Percentiles rank a stretch among this genome's conserved stretches.
These are phyloP conservation scores for Apoda limacodes DNA, from an alignment of 2,888 invertebrate species.

Conservation along the genomic window DNA sequence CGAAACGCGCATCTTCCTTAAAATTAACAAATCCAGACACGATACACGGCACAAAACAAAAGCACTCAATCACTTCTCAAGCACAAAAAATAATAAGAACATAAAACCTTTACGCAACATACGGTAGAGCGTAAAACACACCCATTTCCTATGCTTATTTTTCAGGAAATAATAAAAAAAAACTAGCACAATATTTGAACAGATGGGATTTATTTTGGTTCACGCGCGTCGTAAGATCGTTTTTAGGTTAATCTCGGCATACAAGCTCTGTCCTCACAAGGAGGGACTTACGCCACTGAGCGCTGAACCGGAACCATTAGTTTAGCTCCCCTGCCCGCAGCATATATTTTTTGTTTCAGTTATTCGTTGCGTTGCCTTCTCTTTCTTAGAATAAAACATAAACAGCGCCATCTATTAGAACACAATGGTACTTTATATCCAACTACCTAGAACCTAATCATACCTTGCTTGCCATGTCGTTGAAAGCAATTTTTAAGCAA, in stretches of 20 bases:
- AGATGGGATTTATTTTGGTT: constrained; percentile 64
- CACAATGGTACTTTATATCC: no score
- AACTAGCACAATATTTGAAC: constrained; percentile 62
- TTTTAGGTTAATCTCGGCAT: constrained; percentile 11
- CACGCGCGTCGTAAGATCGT: constrained; percentile 41
- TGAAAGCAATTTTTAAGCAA: no score
- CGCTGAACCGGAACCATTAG: constrained; percentile 41
- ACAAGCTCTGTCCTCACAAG: constrained; percentile 24
- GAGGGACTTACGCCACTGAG: constrained; percentile 43
- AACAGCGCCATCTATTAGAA: constrained; percentile 38
- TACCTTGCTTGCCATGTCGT: no score
- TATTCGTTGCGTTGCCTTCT: constrained; percentile 34
- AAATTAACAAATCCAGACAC: constrained; percentile 58
- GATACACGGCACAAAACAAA: constrained; percentile 49
- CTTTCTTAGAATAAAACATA: no score
- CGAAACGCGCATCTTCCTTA: constrained; percentile 50
- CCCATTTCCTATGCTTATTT: constrained; percentile 39
- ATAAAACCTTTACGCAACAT: constrained; percentile 26
- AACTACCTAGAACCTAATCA: no score
- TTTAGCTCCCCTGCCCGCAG: constrained; percentile 30
- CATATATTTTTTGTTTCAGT: constrained; percentile 20
- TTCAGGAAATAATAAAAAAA: constrained; percentile 43
- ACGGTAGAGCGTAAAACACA: constrained; percentile 30
- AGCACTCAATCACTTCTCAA: constrained; percentile 48
- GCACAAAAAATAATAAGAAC: constrained; percentile 42